Percentiles rank a stretch among this genome's conserved stretches.
These are phyloP conservation scores for Limnephilus rhombicus DNA, from an alignment of 2,888 invertebrate genomes.

Conservation along the genomic window DNA sequence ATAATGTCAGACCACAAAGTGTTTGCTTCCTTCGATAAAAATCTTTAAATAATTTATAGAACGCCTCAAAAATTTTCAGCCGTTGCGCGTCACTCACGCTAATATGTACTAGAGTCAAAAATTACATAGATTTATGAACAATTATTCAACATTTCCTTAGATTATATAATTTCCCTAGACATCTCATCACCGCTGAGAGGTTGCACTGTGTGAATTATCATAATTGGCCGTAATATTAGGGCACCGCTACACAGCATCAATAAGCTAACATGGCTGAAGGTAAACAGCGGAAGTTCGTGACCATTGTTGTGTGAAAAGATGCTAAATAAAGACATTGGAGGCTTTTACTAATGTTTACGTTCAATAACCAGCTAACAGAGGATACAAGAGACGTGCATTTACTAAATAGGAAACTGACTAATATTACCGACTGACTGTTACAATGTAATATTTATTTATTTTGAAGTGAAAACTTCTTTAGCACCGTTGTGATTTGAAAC, in stretches of 20 bases:
- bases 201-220: background rate
- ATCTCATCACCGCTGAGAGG: background rate
- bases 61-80: too few species aligned
- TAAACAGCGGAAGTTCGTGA: background rate
- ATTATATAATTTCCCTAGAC: background rate
- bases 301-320: constrained; percentile 1
- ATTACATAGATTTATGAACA: background rate
- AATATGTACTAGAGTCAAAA: background rate
- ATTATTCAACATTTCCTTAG: background rate
- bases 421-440: background rate
- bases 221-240: background rate
- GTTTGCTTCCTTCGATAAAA: too few species aligned
- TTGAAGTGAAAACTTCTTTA: too few species aligned
- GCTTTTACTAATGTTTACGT: background rate
- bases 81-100: too few species aligned
- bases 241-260: background rate
- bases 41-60: too few species aligned
- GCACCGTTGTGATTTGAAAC: too few species aligned
- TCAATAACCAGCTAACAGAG: background rate
- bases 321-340: background rate
- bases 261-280: background rate
- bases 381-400: background rate
- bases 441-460: too few species aligned
- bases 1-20: too few species aligned
- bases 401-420: background rate